Evolutionary conservation across 2,888 invertebrate genomes (phyloP), one percentile per base, ranked within the genome.

Genomic region (Willowsia nigromaculata): DNA sequence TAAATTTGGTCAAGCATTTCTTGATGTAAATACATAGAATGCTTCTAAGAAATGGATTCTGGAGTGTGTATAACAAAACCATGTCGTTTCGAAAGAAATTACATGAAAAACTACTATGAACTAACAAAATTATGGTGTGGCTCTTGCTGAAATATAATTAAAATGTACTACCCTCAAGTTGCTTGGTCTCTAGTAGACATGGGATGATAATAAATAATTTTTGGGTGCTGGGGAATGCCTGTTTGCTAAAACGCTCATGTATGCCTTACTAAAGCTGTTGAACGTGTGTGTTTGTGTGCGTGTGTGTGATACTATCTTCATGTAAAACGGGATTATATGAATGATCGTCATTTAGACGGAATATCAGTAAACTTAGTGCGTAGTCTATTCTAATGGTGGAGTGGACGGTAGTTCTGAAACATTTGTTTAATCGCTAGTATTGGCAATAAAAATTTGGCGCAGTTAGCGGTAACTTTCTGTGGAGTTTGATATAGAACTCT

Each of bases 381-480:
- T 65, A 65, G n/a, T 7, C 33, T 65, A 65, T 33, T 65, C 22
- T 65, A 65, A 5, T 65, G 9, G 15, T 33, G 30, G 62, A 65
- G n/a, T 65, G 33, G 62, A 33, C n/a, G 62, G 62, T 65, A 65
- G 62, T 65, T 30, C 33, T 30, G 15, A 33, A 33, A 1, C n/a
- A 33, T 65, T 33, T 65, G 62, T 65, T n/a, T 65, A 33, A 27
- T 65, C 30, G 1, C 18, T 4, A 59, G 25, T 59, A 65, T 9
- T 33, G 7, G 33, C 1, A 65, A 4, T 33, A 65, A 65, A 65
- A 30, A 27, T 30, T 33, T 65, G 62, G 62, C 37, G 83, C 87
- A 84, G 76, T 68, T 90, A 74, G 68, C 74, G n/a, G 59, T 81
- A 53, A 33, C 62, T 33, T 65, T 65, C 62, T 13, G 30, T 65